These are phyloP conservation scores for Sminthurides bifidus DNA, from an alignment of 1,140 invertebrate species.

Conservation along the genomic window DNA sequence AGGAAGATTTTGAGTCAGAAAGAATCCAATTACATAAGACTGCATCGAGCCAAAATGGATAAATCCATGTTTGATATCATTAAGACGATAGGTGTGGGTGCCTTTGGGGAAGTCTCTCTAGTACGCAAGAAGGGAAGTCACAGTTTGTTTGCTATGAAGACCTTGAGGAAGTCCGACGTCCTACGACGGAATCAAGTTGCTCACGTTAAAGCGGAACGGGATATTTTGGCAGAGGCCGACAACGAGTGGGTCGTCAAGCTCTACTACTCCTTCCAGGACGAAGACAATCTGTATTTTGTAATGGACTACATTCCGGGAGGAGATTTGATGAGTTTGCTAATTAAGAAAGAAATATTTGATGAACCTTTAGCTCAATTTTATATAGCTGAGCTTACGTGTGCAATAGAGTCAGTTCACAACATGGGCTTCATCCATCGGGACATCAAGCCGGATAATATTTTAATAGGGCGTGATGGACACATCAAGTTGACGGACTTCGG, in stretches of 20 bases:
- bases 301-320: slow-evolving; percentile 97
- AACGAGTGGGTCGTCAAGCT: slow-evolving; percentile 99
- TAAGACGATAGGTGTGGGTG: slow-evolving; percentile 87
- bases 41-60: slow-evolving; percentile 97
- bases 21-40: slow-evolving; percentile 90
- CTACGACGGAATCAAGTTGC: slow-evolving; percentile 73
- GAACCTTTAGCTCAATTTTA: slow-evolving; percentile 74
- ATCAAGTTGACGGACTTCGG: slow-evolving; percentile 98
- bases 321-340: slow-evolving; percentile 96
- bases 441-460: slow-evolving; percentile 98
- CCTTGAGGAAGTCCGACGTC: slow-evolving; percentile 88
- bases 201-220: slow-evolving; percentile 90
- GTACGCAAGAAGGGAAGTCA: slow-evolving; percentile 88
- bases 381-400: slow-evolving; percentile 76
- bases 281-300: slow-evolving; percentile 94
- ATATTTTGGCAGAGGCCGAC: slow-evolving; percentile 96
- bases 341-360: slow-evolving; percentile 83
- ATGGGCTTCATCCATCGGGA: slow-evolving; percentile 98
- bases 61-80: slow-evolving; percentile 54
- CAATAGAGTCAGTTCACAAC: slow-evolving; percentile 97
- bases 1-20: slow-evolving; percentile 93
- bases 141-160: slow-evolving; percentile 99
- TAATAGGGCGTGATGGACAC: slow-evolving; percentile 94
- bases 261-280: slow-evolving; percentile 96
- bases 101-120: slow-evolving; percentile 96